Evolutionary conservation across 2,113 vertebrate genomes (phyloP).

Genomic region (Pterocles burchelli): DNA sequence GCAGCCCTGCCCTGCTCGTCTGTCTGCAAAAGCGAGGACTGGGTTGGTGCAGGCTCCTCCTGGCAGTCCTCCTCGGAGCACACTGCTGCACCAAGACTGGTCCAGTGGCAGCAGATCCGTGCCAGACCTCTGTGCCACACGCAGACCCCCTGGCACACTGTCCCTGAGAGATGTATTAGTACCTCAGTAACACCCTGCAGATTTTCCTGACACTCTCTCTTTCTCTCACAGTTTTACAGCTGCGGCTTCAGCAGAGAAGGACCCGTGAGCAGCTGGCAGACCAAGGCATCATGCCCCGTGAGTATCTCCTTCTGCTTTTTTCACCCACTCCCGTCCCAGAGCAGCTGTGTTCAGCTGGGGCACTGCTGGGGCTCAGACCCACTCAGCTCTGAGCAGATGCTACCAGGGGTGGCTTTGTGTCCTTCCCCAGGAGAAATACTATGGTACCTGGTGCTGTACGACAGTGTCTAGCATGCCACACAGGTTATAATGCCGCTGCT

Average conservation of each 20-base stretch:
- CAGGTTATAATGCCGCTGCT: background rate
- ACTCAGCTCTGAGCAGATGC: background rate
- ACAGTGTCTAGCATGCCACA: background rate
- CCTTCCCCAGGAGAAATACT: background rate
- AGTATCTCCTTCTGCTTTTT: conserved; percentile 71
- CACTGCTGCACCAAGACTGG: background rate
- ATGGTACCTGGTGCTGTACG: background rate
- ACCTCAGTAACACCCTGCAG: background rate
- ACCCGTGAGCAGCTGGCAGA: conserved; percentile 93
- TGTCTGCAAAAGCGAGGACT: background rate
- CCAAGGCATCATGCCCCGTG: conserved; percentile 96
- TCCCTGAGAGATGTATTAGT: background rate
- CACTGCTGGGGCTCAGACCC: background rate
- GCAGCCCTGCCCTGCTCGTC: background rate
- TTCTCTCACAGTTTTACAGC: conserved; percentile 90
- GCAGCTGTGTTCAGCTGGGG: background rate
- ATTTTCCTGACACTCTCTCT: conserved; percentile 48
- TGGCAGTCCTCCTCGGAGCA: background rate
- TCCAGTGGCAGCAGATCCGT: background rate
- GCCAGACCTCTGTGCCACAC: background rate
- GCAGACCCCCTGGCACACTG: background rate
- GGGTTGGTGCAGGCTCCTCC: background rate
- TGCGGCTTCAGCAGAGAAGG: conserved; percentile 97
- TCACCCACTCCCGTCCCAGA: background rate
- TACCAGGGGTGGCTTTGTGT: background rate